These are phyloP conservation scores for Coptodon bakossiorum DNA, from an alignment of 2,113 vertebrate genomes.

Conservation along the genomic window DNA sequence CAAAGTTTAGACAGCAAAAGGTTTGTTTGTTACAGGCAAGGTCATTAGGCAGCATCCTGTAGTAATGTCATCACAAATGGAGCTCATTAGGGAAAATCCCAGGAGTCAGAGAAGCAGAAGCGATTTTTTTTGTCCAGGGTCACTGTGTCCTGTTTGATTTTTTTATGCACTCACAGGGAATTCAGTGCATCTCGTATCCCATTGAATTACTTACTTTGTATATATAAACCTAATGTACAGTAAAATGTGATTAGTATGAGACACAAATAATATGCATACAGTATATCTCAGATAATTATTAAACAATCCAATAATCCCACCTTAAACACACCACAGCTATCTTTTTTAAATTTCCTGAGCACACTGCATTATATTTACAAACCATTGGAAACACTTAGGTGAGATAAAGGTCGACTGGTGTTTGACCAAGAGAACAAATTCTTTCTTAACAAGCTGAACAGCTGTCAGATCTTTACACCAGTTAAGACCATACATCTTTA, in stretches of 20 bases:
- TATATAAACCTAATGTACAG: background rate
- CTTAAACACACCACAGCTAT: background rate
- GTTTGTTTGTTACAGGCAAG: slow-evolving; percentile 43
- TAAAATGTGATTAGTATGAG: background rate
- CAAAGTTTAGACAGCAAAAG: slow-evolving; percentile 11
- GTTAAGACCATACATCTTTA: background rate
- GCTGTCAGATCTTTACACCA: background rate
- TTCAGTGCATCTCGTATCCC: background rate
- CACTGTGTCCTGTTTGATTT: background rate
- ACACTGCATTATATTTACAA: background rate
- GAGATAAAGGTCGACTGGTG: background rate
- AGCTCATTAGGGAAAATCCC: slow-evolving; percentile 29
- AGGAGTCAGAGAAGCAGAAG: slow-evolving; percentile 2
- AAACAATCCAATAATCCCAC: background rate
- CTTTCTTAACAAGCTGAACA: background rate
- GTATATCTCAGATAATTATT: background rate
- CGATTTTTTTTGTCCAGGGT: slow-evolving; percentile 9
- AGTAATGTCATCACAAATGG: slow-evolving; percentile 29
- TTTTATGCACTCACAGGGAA: background rate
- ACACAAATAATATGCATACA: background rate
- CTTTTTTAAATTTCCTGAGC: background rate
- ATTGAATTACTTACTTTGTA: background rate
- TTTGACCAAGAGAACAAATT: background rate
- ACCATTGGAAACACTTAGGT: slow-evolving; percentile 7
- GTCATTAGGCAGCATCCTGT: slow-evolving; percentile 15